Evolutionary conservation across 2,113 vertebrate genomes (phyloP).

Genomic region (Semnornis frantzii): DNA sequence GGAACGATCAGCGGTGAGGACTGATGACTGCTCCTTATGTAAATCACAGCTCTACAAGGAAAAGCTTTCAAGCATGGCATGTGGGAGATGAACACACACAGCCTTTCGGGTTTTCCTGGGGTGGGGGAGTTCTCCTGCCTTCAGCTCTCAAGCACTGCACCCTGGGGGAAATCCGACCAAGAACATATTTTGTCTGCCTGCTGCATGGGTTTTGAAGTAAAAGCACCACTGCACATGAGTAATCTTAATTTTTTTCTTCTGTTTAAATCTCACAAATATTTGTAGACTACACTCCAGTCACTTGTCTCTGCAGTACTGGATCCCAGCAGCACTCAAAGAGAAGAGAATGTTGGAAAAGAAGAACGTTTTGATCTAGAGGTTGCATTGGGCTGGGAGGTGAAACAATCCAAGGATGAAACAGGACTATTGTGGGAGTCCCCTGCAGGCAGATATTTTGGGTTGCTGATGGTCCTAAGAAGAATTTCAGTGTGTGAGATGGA

Average conservation of each 20-base stretch:
- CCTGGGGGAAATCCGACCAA: not conserved
- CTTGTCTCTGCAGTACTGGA: not conserved
- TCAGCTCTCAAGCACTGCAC: not conserved
- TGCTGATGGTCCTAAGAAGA: not conserved
- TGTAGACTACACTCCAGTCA: not conserved
- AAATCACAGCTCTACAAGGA: conserved; percentile 41
- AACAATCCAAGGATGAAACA: not conserved
- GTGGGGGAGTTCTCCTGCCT: not conserved
- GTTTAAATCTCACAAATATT: not conserved
- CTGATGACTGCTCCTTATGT: conserved; percentile 48
- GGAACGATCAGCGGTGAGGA: conserved; percentile 14
- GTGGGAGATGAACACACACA: not conserved
- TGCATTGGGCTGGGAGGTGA: not conserved
- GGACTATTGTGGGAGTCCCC: not conserved
- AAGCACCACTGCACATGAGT: not conserved
- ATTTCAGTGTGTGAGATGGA: not conserved
- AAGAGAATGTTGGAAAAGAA: not conserved
- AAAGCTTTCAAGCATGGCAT: conserved; percentile 1
- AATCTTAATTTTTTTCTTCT: not conserved
- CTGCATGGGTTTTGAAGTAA: not conserved
- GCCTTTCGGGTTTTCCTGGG: not conserved
- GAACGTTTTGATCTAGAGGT: not conserved
- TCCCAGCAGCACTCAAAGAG: not conserved
- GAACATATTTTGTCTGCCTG: not conserved
- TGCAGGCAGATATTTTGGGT: not conserved